Evolutionary conservation across 1,140 invertebrate species (phyloP).

Genomic region (Platorchestia sp.): DNA sequence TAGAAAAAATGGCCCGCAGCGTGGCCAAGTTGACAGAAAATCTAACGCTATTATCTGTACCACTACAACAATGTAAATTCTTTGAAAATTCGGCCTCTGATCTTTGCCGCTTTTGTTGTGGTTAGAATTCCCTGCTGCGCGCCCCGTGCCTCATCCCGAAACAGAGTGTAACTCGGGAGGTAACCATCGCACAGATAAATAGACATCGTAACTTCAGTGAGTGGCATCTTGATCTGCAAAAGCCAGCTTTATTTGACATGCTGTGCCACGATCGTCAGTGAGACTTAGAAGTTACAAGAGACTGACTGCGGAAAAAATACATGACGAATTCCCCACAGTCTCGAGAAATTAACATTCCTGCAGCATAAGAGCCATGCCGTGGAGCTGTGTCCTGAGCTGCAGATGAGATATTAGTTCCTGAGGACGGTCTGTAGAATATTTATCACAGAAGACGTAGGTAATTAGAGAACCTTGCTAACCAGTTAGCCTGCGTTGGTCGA

Average conservation of each 20-base stretch:
- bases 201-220: conserved; percentile 21
- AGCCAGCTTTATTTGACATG: not conserved
- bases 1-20: too few relatives aligned
- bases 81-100: too few relatives aligned
- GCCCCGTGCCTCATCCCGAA: not conserved
- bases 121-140: not conserved
- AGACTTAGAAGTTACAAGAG: conserved; percentile 20
- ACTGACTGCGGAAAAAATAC: not conserved
- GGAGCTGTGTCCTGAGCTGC: conserved; percentile 37
- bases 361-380: conserved; percentile 48
- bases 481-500: conserved; percentile 58
- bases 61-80: too few relatives aligned
- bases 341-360: conserved; percentile 42
- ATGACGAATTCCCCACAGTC: conserved; percentile 32
- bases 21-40: too few relatives aligned
- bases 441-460: conserved; percentile 54
- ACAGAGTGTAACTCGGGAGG: conserved; percentile 40
- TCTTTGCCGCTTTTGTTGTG: not conserved
- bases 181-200: conserved; percentile 22
- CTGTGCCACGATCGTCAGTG: conserved; percentile 16
- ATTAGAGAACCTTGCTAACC: conserved; percentile 54
- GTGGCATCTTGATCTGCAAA: conserved; percentile 11
- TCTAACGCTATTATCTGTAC: too few relatives aligned
- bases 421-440: conserved; percentile 39
- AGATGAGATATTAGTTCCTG: conserved; percentile 54